Conservation (phyloP, 2,797 vertebrate species). For the Neopelma chrysocephalum region DNA sequence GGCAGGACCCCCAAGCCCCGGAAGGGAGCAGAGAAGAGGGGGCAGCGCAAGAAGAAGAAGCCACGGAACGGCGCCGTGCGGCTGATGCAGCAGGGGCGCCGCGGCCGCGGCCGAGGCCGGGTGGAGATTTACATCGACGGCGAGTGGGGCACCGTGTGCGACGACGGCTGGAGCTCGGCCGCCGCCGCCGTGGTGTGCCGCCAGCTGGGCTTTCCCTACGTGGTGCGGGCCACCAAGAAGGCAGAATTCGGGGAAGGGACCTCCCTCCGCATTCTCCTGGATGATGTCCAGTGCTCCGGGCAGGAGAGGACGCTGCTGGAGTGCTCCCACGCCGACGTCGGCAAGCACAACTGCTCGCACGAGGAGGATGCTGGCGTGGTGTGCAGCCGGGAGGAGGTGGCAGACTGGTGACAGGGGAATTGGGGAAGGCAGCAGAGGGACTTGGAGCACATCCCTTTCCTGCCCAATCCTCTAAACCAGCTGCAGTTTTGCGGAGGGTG, state of each 20-base stretch:
- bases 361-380: constrained; percentile 90
- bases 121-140: constrained; percentile 85
- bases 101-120: constrained; percentile 68
- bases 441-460: neutral
- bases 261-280: constrained; percentile 84
- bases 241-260: constrained; percentile 88
- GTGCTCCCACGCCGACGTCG: constrained; percentile 81
- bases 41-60: constrained; percentile 66
- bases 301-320: constrained; percentile 84
- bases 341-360: constrained; percentile 87
- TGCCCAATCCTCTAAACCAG: neutral
- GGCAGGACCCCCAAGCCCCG: constrained; percentile 30
- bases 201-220: constrained; percentile 86
- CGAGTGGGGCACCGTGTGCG: constrained; percentile 92
- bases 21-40: constrained; percentile 49
- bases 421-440: neutral
- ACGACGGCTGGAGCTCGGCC: constrained; percentile 84
- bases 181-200: constrained; percentile 86
- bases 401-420: neutral
- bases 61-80: constrained; percentile 78
- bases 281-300: constrained; percentile 87
- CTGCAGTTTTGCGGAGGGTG: neutral
- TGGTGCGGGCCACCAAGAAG: constrained; percentile 81
- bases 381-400: constrained; percentile 77
- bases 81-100: constrained; percentile 73